Conservation (phyloP, 2,888 invertebrate genomes). For the Teinopalpus imperialis region DNA sequence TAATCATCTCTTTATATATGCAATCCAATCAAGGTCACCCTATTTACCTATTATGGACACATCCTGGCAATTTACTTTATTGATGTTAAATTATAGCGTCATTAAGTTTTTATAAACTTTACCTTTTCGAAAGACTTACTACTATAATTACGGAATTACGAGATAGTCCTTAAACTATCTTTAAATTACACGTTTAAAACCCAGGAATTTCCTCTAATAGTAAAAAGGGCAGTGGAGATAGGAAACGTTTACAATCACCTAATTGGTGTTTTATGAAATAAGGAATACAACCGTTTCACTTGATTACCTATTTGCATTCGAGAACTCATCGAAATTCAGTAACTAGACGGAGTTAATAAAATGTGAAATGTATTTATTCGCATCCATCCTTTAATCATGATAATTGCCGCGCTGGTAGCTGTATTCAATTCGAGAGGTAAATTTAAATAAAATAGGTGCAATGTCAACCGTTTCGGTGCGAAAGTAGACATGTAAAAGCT, state of each 20-base stretch:
- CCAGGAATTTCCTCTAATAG: slow-evolving; percentile 62
- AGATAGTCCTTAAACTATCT: slow-evolving; percentile 70
- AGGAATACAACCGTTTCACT: not conserved
- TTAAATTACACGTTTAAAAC: slow-evolving; percentile 64
- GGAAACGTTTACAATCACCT: slow-evolving; percentile 50
- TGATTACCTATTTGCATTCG: slow-evolving; percentile 8
- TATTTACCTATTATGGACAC: slow-evolving; percentile 37
- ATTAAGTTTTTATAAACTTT: slow-evolving; percentile 73
- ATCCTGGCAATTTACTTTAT: slow-evolving; percentile 79
- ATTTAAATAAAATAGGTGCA: slow-evolving; percentile 40
- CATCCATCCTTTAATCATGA: slow-evolving; percentile 27
- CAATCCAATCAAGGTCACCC: slow-evolving; percentile 6
- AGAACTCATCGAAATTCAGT: slow-evolving; percentile 13
- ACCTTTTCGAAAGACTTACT: slow-evolving; percentile 61
- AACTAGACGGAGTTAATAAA: slow-evolving; percentile 16
- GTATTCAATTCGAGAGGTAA: slow-evolving; percentile 27
- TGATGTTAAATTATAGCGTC: slow-evolving; percentile 71
- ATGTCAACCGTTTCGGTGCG: slow-evolving; percentile 37
- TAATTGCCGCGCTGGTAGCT: slow-evolving; percentile 20
- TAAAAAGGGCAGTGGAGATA: slow-evolving; percentile 53
- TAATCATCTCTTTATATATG: slow-evolving; percentile 7
- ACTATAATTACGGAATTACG: slow-evolving; percentile 71
- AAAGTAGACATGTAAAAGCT: slow-evolving; percentile 44
- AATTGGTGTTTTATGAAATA: slow-evolving; percentile 41
- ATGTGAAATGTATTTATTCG: slow-evolving; percentile 19